phyloP scores from a whole-genome alignment of 2,113 vertebrate species.

The Macaca fascicularis region T2T-MFA8v1.1 NC_088390.1:78869501-78870000 shows the following conservation, averaged over 20 bases:
- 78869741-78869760: not conserved
- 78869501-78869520: fast-evolving
- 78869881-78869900: fast-evolving
- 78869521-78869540: fast-evolving
- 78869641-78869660: fast-evolving
- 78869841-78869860: fast-evolving
- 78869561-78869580: fast-evolving
- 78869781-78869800: not conserved
- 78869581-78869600: not conserved
- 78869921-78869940: not conserved
- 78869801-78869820: fast-evolving
- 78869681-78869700: no score
- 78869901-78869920: fast-evolving
- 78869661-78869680: fast-evolving
- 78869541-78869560: no score
- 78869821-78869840: not conserved
- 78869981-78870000: not conserved
- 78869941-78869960: not conserved
- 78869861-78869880: not conserved
- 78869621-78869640: not conserved
- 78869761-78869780: not conserved
- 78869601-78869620: fast-evolving
- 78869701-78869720: not conserved
- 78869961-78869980: fast-evolving
- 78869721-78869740: not conserved